Conservation (phyloP, 2,888 invertebrate species). For the Electrophaes corylata region DNA sequence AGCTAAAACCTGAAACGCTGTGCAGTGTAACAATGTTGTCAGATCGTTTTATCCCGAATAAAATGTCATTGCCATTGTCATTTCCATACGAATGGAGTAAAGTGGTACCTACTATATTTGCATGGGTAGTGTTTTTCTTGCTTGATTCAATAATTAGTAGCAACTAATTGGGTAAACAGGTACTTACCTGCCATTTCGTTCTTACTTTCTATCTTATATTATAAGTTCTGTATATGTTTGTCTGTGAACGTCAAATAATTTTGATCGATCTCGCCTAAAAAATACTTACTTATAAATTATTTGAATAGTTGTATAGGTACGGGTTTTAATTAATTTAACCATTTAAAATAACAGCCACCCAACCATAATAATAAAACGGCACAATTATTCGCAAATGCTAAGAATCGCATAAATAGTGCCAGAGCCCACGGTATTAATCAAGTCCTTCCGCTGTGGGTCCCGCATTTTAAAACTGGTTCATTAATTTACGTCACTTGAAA, state of each 20-base stretch:
- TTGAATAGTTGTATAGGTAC: no score
- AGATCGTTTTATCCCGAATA: neutral
- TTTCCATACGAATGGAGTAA: no score
- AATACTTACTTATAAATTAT: no score
- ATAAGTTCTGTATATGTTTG: no score
- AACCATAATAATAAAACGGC: neutral
- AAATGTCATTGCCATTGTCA: neutral
- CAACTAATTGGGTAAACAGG: no score
- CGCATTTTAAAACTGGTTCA: conserved; percentile 58
- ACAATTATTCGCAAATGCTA: conserved; percentile 15
- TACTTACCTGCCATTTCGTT: no score
- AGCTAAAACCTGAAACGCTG: neutral
- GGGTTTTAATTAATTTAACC: neutral
- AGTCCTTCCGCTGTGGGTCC: conserved; percentile 46
- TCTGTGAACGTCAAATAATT: no score
- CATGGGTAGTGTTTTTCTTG: no score
- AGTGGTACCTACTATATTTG: no score
- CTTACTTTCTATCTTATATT: no score
- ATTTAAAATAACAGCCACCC: neutral
- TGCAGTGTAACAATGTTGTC: neutral
- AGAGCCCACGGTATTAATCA: conserved; percentile 51
- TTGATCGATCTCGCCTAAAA: no score
- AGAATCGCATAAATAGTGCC: conserved; percentile 43
- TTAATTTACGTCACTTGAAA: conserved; percentile 57
- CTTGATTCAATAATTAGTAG: no score